A percentile compares a stretch with the other conserved stretches of the same genome.
phyloP scores from a whole-genome alignment of 2,113 vertebrate genomes.

The Electrona antarctica region DNA sequence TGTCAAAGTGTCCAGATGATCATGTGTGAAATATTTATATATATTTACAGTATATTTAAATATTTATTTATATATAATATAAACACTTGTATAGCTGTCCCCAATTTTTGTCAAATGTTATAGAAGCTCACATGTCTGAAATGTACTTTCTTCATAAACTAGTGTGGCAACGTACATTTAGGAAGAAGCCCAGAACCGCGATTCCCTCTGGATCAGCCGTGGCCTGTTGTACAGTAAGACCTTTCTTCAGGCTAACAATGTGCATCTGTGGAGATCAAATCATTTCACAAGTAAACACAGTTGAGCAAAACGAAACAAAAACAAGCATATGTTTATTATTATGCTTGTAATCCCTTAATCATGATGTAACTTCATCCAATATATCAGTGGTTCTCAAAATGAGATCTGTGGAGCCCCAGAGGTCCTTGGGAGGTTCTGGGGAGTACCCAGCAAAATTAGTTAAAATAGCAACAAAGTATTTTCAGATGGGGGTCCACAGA shows the following conservation, averaged over 20 bases:
- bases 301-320: neutral
- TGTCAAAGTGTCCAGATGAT: neutral
- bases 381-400: too few relatives aligned
- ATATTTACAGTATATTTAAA: too few relatives aligned
- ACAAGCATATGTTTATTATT: neutral
- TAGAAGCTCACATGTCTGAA: neutral
- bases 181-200: conserved; percentile 71
- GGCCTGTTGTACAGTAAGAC: conserved; percentile 20
- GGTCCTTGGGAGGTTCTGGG: too few relatives aligned
- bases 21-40: neutral
- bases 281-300: neutral
- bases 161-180: conserved; percentile 48
- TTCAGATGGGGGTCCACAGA: neutral
- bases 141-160: too few relatives aligned
- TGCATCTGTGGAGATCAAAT: conserved; percentile 64
- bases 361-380: too few relatives aligned
- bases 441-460: too few relatives aligned
- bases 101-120: neutral
- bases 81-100: neutral
- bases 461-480: too few relatives aligned
- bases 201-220: conserved; percentile 42
- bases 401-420: too few relatives aligned
- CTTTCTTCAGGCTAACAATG: conserved; percentile 70
- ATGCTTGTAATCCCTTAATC: too few relatives aligned
- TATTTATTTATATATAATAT: too few relatives aligned